A percentile compares a stretch with the other conserved stretches of the same genome.
Evolutionary conservation across 2,888 invertebrate species (phyloP).

Genomic region (Masnerella sp.): DNA sequence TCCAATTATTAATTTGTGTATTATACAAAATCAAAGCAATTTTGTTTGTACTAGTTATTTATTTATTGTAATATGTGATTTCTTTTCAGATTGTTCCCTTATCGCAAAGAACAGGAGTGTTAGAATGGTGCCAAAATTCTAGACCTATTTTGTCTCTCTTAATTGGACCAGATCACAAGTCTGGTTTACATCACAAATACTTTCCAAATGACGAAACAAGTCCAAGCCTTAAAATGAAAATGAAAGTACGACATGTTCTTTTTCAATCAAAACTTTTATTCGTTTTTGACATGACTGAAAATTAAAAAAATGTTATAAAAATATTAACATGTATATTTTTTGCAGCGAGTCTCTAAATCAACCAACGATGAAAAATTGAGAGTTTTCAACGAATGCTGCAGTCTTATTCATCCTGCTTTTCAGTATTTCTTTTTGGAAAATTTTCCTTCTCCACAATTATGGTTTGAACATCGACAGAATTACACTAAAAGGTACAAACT

Average conservation of each 20-base stretch:
- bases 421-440: slow-evolving; percentile 94
- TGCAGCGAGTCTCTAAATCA: slow-evolving; percentile 25
- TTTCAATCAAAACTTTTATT: no score
- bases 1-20: background rate
- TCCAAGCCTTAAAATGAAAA: slow-evolving; percentile 71
- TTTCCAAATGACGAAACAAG: slow-evolving; percentile 78
- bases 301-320: background rate
- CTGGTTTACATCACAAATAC: slow-evolving; percentile 84
- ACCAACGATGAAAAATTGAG: slow-evolving; percentile 79
- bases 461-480: slow-evolving; percentile 90
- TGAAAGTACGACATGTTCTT: slow-evolving; percentile 72
- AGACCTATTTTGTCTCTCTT: slow-evolving; percentile 87
- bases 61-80: no score
- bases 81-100: slow-evolving; percentile 85
- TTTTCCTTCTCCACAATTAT: slow-evolving; percentile 87
- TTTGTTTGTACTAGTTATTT: no score
- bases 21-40: no score
- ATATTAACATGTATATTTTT: background rate
- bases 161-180: slow-evolving; percentile 77
- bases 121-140: slow-evolving; percentile 96
- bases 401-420: slow-evolving; percentile 88
- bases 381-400: slow-evolving; percentile 82
- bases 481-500: slow-evolving; percentile 85
- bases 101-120: slow-evolving; percentile 90
- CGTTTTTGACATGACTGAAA: no score